A percentile compares a stretch with the other conserved stretches of the same genome.
phyloP scores from a whole-genome alignment of 2,888 invertebrate species.

The Athalia cordata region DNA sequence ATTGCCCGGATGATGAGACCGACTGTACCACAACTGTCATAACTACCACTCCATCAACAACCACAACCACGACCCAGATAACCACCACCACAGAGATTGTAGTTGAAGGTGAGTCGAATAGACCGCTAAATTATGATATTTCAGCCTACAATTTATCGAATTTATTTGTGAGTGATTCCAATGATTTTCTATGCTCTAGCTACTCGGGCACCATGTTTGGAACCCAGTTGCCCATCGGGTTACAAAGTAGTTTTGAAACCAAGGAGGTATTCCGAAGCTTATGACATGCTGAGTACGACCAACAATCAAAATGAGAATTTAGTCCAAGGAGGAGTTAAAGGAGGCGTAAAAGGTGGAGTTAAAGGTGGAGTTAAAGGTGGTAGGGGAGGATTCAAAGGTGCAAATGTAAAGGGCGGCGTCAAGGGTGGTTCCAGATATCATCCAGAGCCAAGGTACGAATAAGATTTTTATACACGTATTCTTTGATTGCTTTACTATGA shows the following conservation, averaged over 20 bases:
- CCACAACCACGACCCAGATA: slow-evolving; percentile 49
- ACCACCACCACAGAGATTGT: slow-evolving; percentile 11
- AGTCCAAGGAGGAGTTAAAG: slow-evolving; percentile 70
- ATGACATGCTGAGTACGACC: slow-evolving; percentile 33
- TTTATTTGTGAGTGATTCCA: neutral
- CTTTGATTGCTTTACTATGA: no score
- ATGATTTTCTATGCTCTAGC: slow-evolving; percentile 45
- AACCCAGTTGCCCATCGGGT: slow-evolving; percentile 74
- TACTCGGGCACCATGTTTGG: slow-evolving; percentile 71
- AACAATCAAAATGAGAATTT: slow-evolving; percentile 66
- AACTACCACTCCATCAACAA: slow-evolving; percentile 51
- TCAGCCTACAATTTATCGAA: neutral
- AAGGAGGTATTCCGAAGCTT: slow-evolving; percentile 44
- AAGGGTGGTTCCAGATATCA: neutral
- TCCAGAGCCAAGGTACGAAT: neutral
- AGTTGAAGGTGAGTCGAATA: slow-evolving; percentile 42
- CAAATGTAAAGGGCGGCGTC: slow-evolving; percentile 8
- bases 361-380: slow-evolving; percentile 49
- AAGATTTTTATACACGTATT: no score
- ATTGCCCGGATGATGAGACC: slow-evolving; percentile 89
- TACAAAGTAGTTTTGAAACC: slow-evolving; percentile 73
- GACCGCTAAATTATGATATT: neutral
- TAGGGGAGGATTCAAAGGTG: slow-evolving; percentile 17
- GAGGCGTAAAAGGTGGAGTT: slow-evolving; percentile 55
- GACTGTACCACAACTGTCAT: slow-evolving; percentile 75